These are phyloP conservation scores for Oncopodura yosiiana DNA, from an alignment of 1,140 invertebrate genomes.

Conservation along the genomic window DNA sequence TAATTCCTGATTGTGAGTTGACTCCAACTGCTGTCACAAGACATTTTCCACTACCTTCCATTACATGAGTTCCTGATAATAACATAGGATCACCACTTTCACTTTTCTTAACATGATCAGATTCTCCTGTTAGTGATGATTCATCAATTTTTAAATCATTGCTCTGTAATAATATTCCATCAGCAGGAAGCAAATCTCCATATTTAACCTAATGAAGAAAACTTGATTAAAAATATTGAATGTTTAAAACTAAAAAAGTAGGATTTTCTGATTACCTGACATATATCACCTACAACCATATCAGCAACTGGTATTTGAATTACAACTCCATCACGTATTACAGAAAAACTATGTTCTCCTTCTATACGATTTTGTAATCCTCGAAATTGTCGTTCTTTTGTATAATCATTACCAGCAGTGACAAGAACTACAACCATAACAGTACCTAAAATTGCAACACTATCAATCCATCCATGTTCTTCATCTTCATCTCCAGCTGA, in stretches of 20 bases:
- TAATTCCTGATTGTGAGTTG: conserved; percentile 59
- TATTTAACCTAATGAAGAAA: conserved; percentile 42
- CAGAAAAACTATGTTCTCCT: conserved; percentile 56
- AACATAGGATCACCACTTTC: conserved; percentile 51
- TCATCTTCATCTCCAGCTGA: conserved; percentile 38
- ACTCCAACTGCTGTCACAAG: conserved; percentile 55
- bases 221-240: background rate
- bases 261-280: conserved; percentile 45
- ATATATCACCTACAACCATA: conserved; percentile 60
- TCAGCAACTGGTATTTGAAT: conserved; percentile 54
- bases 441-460: conserved; percentile 53
- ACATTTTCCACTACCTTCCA: conserved; percentile 58
- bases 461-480: conserved; percentile 55
- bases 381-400: conserved; percentile 56
- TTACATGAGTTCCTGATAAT: conserved; percentile 57
- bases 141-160: conserved; percentile 65
- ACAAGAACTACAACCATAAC: conserved; percentile 56
- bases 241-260: background rate
- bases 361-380: conserved; percentile 59
- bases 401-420: conserved; percentile 58
- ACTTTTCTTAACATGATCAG: conserved; percentile 61
- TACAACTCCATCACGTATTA: conserved; percentile 51
- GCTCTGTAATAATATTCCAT: conserved; percentile 58
- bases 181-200: conserved; percentile 57
- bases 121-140: conserved; percentile 61